Conservation (phyloP, 2,113 vertebrate genomes). For the Heterotilapia buettikoferi region DNA sequence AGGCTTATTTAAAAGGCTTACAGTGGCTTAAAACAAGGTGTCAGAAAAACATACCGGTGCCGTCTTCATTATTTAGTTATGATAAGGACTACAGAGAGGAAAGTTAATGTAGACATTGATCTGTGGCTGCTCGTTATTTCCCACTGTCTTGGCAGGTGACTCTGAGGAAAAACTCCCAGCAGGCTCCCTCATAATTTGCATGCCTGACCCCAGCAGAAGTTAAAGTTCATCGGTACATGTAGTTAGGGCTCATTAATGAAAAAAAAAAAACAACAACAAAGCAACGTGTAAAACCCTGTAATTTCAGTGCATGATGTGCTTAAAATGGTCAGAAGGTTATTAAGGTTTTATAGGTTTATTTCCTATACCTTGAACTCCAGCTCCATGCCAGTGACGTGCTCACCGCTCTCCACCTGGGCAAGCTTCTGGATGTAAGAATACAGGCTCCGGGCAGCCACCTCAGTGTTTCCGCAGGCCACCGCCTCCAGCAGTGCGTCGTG, state of each 20-base stretch:
- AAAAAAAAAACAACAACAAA: neutral
- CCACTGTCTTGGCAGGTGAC: neutral
- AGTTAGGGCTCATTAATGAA: neutral
- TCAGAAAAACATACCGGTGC: neutral
- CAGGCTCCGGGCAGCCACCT: conserved; percentile 90
- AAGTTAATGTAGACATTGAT: neutral
- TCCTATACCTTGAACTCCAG: conserved; percentile 92
- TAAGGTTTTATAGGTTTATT: neutral
- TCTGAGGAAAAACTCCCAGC: neutral
- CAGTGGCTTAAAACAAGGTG: neutral
- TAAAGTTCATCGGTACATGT: neutral
- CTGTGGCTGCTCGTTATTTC: neutral
- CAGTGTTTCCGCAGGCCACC: conserved; percentile 93
- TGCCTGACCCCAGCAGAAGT: neutral
- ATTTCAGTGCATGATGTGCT: neutral
- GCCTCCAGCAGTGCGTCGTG: conserved; percentile 97
- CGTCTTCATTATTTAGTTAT: neutral
- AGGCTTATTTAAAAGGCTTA: conserved; percentile 3
- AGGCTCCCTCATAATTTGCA: neutral
- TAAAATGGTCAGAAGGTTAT: neutral
- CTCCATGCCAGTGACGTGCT: conserved; percentile 97
- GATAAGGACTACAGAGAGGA: neutral
- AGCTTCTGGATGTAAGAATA: conserved; percentile 97
- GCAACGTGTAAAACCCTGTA: neutral
- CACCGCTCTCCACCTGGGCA: conserved; percentile 86